phyloP scores from a whole-genome alignment of 30 jellyfish, hydroid and myxozoan genomes.

The Aurelia sp. region DNA sequence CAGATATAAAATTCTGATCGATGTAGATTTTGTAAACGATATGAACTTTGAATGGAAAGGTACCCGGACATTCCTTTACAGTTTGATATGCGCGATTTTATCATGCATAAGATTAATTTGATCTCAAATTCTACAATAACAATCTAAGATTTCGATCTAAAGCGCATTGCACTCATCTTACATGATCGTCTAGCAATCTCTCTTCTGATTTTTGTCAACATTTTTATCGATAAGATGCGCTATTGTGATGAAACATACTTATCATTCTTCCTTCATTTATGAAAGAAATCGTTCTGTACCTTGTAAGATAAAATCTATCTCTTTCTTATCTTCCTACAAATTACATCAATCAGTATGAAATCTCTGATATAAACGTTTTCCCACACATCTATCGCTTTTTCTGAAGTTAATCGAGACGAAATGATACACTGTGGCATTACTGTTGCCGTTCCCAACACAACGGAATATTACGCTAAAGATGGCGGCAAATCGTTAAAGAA shows the following conservation, averaged over 20 bases:
- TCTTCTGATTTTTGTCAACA: background rate
- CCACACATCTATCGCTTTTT: background rate
- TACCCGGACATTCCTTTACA: conserved; percentile 2
- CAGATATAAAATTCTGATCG: background rate
- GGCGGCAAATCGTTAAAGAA: too few relatives aligned
- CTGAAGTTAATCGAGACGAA: too few relatives aligned
- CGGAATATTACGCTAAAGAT: too few relatives aligned
- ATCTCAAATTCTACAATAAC: background rate
- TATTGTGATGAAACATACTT: background rate
- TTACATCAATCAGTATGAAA: background rate
- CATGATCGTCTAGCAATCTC: background rate
- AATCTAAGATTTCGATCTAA: conserved; percentile 13
- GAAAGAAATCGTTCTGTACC: background rate
- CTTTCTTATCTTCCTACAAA: background rate
- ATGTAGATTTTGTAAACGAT: too few relatives aligned
- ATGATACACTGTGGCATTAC: too few relatives aligned
- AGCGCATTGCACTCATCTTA: conserved; percentile 5
- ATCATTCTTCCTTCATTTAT: background rate
- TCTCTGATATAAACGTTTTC: conserved; percentile 1
- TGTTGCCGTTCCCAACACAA: too few relatives aligned
- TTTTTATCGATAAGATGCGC: conserved; percentile 20
- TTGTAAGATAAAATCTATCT: background rate
- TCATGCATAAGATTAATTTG: background rate
- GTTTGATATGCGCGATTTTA: background rate
- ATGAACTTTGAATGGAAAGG: background rate